A percentile compares a stretch with the other conserved stretches of the same genome.
phyloP scores from a whole-genome alignment of 2,113 vertebrate genomes.

The Tragelaphus buxtoni region DNA sequence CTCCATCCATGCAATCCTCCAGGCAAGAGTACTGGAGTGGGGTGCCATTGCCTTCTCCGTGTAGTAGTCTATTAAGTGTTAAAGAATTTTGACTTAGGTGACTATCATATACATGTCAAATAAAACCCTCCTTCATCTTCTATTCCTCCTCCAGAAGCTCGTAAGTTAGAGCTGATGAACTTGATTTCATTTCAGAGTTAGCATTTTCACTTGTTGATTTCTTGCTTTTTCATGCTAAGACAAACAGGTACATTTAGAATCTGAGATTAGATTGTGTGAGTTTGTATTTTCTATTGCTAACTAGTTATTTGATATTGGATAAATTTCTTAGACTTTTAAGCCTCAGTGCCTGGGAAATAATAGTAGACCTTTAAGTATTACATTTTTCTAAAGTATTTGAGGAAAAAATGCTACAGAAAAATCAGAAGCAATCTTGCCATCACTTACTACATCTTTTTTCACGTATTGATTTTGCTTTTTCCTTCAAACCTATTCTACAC shows the following conservation, averaged over 20 bases:
- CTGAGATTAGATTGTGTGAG: background rate
- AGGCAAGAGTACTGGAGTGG: too few relatives aligned
- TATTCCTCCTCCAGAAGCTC: background rate
- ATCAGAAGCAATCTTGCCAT: background rate
- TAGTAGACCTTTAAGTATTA: background rate
- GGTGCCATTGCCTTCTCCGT: too few relatives aligned
- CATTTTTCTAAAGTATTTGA: background rate
- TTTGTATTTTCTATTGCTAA: background rate
- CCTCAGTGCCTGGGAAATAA: background rate
- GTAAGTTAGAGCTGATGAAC: background rate
- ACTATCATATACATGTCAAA: background rate
- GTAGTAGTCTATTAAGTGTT: background rate
- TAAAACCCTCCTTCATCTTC: background rate
- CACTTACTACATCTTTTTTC: background rate
- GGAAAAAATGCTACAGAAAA: background rate
- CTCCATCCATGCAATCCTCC: too few relatives aligned
- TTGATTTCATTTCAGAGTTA: slow-evolving; percentile 1
- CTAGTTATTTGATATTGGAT: background rate
- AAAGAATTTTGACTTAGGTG: background rate
- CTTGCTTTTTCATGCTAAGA: background rate
- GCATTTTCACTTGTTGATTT: background rate
- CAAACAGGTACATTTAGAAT: background rate
- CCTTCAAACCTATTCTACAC: background rate
- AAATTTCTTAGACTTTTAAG: slow-evolving; percentile 21
- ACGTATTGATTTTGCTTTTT: background rate